Evolutionary conservation across 1,140 invertebrate species (phyloP), one percentile per base, ranked within the genome.

Genomic region (Sycobia sp.): DNA sequence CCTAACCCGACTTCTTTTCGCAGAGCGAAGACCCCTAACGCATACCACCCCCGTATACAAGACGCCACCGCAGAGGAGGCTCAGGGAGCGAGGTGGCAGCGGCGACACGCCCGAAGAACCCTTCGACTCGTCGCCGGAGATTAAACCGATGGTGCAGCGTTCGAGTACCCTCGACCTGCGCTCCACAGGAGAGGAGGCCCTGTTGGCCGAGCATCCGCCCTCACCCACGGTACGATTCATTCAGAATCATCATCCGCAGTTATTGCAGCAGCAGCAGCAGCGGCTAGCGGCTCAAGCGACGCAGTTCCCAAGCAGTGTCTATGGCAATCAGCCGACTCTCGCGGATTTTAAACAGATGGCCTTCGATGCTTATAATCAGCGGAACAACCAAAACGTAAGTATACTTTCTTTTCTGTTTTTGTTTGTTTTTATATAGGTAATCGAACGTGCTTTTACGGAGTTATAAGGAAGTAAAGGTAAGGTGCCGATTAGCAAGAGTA

Each of bases 1-100:
- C 3, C 14, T 46, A 55, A 49, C 7, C 29, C 43, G 11, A 2
- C 43, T n/a, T 51, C 2, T 50, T 13, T 43, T 74, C 72, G 43
- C 72, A 84, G 83, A 84, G 67, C 75, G 83, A 73, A 76, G 83
- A 78, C 78, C 82, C 56, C 66, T 84, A 74, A 84, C 83, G 27
- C 84, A 84, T n/a, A n/a, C n/a, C 69, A 84, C 83, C 36, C 80
- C 83, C 62, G 80, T 84, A 56, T 84, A 85, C 71, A 85, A 84
- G 72, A 84, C 84, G 29, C 83, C 84, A 16, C 83, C 84, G n/a
- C 82, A 84, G 53, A 76, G 82, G 43, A 69, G 82, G 63, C 79
- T 82, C 43, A 82, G 82, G 70, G 81, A 78, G 67, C 11, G 58
- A 46, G 54, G 8, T 3, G 49, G 49, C 1, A 74, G 77, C 20